phyloP scores from a whole-genome alignment of 2,888 invertebrate species.

The Zaprionus lineosus region DNA sequence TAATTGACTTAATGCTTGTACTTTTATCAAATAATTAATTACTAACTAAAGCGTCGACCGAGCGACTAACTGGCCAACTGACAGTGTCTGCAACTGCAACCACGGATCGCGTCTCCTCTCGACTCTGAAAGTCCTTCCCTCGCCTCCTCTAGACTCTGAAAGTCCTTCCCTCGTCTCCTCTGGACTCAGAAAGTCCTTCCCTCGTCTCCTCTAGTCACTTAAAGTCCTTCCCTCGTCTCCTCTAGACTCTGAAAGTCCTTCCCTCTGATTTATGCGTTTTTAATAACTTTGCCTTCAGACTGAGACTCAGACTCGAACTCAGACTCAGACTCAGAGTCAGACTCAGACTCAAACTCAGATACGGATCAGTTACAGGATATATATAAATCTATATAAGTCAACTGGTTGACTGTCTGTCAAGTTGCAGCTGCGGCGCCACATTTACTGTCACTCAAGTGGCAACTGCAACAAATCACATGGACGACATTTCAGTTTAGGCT shows the following conservation, averaged over 20 bases:
- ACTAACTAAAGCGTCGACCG: constrained; percentile 33
- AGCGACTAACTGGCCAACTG: constrained; percentile 13
- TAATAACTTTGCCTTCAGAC: constrained; percentile 25
- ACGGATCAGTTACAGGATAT: no score
- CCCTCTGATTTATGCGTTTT: constrained; percentile 48
- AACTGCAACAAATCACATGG: constrained; percentile 42
- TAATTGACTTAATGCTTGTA: constrained; percentile 74
- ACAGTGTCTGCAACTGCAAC: constrained; percentile 2
- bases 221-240: constrained; percentile 25
- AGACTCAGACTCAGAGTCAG: no score
- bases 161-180: constrained; percentile 23
- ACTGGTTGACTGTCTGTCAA: not conserved
- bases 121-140: constrained; percentile 27
- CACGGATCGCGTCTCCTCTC: constrained; percentile 2
- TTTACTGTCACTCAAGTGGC: constrained; percentile 35
- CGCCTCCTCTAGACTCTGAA: no score
- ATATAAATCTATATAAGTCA: no score
- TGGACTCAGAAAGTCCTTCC: no score
- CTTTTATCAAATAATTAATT: constrained; percentile 74
- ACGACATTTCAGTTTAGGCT: constrained; percentile 11
- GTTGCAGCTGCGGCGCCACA: constrained; percentile 13
- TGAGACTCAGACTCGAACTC: no score
- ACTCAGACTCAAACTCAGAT: no score
- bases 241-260: no score
- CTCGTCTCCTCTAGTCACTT: no score